Evolutionary conservation across 2,888 invertebrate genomes (phyloP).

Genomic region (Lymantria dispar): DNA sequence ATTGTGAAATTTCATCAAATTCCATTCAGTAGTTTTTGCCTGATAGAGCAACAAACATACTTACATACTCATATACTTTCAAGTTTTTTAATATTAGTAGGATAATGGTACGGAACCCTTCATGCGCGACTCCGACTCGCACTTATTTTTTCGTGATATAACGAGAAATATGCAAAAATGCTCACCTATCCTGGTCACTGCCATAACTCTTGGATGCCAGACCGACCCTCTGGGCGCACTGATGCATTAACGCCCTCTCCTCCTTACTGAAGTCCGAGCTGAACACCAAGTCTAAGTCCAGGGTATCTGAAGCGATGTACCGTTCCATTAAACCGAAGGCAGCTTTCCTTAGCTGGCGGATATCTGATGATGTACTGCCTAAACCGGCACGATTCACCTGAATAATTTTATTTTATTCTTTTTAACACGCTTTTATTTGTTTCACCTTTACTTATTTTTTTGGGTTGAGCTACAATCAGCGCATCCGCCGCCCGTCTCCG

Average conservation of each 20-base stretch:
- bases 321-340: slow-evolving; percentile 55
- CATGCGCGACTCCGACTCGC: no score
- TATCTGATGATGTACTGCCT: slow-evolving; percentile 46
- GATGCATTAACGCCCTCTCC: slow-evolving; percentile 84
- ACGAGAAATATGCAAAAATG: not conserved
- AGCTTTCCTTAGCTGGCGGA: slow-evolving; percentile 42
- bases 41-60: no score
- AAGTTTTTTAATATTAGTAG: no score
- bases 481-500: no score
- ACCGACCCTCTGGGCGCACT: slow-evolving; percentile 67
- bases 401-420: not conserved
- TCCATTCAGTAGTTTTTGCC: no score
- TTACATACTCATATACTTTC: no score
- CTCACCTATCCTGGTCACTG: slow-evolving; percentile 52
- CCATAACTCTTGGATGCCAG: slow-evolving; percentile 80
- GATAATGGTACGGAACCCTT: no score
- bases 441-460: no score
- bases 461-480: no score
- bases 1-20: no score
- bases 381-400: slow-evolving; percentile 69
- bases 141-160: no score
- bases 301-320: slow-evolving; percentile 55
- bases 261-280: slow-evolving; percentile 84
- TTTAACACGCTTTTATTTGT: no score
- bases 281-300: slow-evolving; percentile 82